Base-by-base conservation (phyloP, 2,113 vertebrate genomes). In the Cygnus atratus region DNA sequence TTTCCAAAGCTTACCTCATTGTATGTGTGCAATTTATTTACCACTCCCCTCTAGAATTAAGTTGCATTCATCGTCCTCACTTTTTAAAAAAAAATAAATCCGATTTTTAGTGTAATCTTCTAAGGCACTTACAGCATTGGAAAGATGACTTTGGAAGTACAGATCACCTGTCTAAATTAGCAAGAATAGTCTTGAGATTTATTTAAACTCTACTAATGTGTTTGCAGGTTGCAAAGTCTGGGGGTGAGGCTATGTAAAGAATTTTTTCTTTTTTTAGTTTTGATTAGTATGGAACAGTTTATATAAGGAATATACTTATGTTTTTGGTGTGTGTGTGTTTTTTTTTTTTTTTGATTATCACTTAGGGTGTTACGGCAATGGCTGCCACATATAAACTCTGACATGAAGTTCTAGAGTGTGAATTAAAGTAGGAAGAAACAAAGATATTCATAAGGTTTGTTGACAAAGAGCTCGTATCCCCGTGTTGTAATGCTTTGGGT, bases 401-500 rank as follows among this genome's bases (percentile, higher is more conserved):
- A 29, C 1, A 14, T 43, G 48, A 65, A 54, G 26, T 20, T 87
- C 55, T 6, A 43, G 46, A 25, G 18, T 44, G 18, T 10, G 33
- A 35, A 67, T 58, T 43, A 62, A 68, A n/a, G 33, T 24, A 35
- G 41, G 28, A 46, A 29, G 62, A 37, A 73, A 50, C 4, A 52
- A 55, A 67, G 4, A 2, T 12, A 62, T 35, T 13, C 2, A 0
- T 48, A 10, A 67, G 14, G 54, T 28, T 19, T 29, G 17, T 0
- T 57, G n/a, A 37, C n/a, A 66, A 8, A 43, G 39, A 62, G 6
- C 8, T 85, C 5, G 0, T 29, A 28, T n/a, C 41, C 29, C 37
- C 22, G 7, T 17, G 26, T 13, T 0, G 0, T 39, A 3, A 28
- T 39, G 61, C 19, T 59, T 46, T 4, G 4, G 1, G 1, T 37